Evolutionary conservation across 2,797 vertebrate species (phyloP).

Genomic region (Eutrigla gurnardus): DNA sequence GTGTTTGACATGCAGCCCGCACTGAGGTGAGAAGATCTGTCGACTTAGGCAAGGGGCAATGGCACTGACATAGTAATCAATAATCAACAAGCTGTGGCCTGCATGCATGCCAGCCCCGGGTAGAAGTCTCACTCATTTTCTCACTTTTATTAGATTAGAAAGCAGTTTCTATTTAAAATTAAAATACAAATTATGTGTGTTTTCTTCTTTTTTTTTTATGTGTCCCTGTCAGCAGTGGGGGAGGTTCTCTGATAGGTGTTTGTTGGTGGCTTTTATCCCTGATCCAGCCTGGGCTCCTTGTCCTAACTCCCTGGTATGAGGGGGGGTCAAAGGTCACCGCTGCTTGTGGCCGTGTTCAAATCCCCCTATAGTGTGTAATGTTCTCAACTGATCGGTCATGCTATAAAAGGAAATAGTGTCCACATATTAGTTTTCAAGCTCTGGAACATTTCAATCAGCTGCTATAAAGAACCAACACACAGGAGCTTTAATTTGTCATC

Average conservation of each 20-base stretch:
- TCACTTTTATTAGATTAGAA: not conserved
- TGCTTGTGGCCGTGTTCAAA: slow-evolving; percentile 77
- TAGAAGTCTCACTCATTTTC: not conserved
- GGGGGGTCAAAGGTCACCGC: slow-evolving; percentile 77
- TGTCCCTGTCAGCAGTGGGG: not conserved
- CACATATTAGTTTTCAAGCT: slow-evolving; percentile 51
- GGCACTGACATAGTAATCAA: slow-evolving; percentile 52
- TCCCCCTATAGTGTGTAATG: slow-evolving; percentile 74
- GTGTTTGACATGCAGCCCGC: slow-evolving; percentile 51
- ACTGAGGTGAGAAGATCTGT: slow-evolving; percentile 60
- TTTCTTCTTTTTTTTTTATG: not conserved
- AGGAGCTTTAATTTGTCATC: not conserved
- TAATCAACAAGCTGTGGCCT: slow-evolving; percentile 52
- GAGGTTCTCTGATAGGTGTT: not conserved
- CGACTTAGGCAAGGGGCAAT: slow-evolving; percentile 28
- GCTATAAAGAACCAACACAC: slow-evolving; percentile 6
- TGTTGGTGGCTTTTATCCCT: slow-evolving; percentile 59
- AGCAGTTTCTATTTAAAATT: too few relatives aligned
- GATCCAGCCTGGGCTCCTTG: slow-evolving; percentile 48
- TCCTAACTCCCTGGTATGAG: slow-evolving; percentile 80
- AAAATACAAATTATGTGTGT: not conserved
- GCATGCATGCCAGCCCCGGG: not conserved
- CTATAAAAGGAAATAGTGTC: slow-evolving; percentile 44
- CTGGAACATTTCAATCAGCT: slow-evolving; percentile 50
- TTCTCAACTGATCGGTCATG: slow-evolving; percentile 64